These are phyloP conservation scores for Syngnathus floridae DNA, from an alignment of 2,113 vertebrate species.

Conservation along the genomic window DNA sequence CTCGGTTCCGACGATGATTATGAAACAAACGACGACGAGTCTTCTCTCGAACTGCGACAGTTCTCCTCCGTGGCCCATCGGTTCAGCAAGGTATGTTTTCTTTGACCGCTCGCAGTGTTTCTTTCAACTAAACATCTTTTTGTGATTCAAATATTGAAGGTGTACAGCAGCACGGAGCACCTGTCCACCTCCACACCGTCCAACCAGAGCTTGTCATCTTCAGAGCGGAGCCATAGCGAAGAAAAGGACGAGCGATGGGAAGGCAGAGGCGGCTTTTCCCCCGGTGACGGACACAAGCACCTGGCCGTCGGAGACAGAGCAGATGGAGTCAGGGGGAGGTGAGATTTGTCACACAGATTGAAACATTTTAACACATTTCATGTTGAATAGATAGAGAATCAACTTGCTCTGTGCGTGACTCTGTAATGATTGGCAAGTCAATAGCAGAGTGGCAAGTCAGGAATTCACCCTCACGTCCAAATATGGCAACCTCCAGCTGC, in stretches of 20 bases:
- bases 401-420: not conserved
- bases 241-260: constrained; percentile 81
- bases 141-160: constrained; percentile 60
- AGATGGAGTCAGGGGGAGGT: constrained; percentile 52
- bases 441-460: not conserved
- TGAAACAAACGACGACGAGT: constrained; percentile 88
- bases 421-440: not conserved
- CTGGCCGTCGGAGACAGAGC: constrained; percentile 50
- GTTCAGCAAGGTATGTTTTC: constrained; percentile 83
- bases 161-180: constrained; percentile 91
- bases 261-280: constrained; percentile 59
- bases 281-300: constrained; percentile 60
- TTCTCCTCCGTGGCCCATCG: constrained; percentile 93
- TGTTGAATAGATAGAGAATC: not conserved
- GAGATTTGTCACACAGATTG: constrained; percentile 13
- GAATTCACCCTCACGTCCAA: not conserved
- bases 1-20: constrained; percentile 79
- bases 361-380: not conserved
- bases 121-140: not conserved
- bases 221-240: constrained; percentile 79
- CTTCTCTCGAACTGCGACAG: constrained; percentile 83
- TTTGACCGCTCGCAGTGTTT: not conserved
- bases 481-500: not conserved
- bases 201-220: constrained; percentile 68
- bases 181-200: constrained; percentile 79